phyloP scores from a whole-genome alignment of 2,888 invertebrate genomes.

The Latrodectus hesperus region DNA sequence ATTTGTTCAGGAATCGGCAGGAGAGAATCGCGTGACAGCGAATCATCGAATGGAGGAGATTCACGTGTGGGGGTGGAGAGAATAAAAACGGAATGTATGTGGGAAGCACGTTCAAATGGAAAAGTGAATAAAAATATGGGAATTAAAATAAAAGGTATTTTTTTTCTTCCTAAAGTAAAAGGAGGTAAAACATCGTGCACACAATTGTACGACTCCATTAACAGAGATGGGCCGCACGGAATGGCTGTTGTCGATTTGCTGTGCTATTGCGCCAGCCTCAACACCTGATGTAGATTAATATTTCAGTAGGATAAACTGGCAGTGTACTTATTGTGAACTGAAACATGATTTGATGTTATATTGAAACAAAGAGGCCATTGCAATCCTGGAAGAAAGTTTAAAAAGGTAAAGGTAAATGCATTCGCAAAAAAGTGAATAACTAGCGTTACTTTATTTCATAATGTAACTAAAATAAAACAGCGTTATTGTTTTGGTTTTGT shows the following conservation, averaged over 20 bases:
- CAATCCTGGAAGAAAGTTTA: no score
- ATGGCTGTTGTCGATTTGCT: neutral
- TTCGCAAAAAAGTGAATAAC: no score
- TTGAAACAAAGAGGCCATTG: no score
- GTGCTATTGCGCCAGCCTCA: neutral
- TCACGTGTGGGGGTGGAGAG: neutral
- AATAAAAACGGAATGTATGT: neutral
- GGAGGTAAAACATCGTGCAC: neutral
- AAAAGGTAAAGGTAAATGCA: no score
- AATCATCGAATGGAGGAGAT: neutral
- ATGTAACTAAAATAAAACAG: no score
- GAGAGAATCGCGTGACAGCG: neutral
- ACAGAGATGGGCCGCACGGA: neutral
- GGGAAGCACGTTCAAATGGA: neutral
- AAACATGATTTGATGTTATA: no score
- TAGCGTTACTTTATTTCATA: no score
- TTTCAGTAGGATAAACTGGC: neutral
- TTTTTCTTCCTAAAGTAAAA: neutral
- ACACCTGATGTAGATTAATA: neutral
- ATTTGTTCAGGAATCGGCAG: neutral
- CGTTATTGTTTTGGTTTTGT: no score
- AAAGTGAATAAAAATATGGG: neutral
- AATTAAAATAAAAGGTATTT: neutral
- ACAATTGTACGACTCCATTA: neutral
- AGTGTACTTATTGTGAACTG: neutral